Conservation (phyloP, 2,113 vertebrate genomes). For the Panthera uncia region DNA sequence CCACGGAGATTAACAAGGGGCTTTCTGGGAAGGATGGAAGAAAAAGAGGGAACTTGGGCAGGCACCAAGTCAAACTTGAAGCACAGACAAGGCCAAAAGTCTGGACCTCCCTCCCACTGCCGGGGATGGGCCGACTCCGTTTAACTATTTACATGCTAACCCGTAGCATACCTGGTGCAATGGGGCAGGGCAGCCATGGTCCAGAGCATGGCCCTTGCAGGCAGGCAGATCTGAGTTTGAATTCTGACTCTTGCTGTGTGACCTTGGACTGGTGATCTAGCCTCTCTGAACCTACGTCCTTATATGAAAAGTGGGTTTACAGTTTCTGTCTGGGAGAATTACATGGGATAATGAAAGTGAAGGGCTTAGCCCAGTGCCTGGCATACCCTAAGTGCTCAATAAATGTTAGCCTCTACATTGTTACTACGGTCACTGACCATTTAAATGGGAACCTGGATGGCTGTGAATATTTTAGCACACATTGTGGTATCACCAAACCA, state of each 20-base stretch:
- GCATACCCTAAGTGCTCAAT: neutral
- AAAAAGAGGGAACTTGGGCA: neutral
- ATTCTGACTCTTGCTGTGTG: neutral
- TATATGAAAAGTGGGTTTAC: neutral
- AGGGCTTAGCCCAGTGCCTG: neutral
- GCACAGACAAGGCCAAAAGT: neutral
- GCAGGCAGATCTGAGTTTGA: neutral
- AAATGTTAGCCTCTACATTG: accelerated
- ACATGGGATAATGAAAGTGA: neutral
- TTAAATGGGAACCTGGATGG: no score
- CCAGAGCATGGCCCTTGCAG: neutral
- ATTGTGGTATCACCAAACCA: neutral
- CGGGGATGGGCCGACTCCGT: neutral
- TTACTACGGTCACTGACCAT: no score
- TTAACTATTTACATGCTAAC: neutral
- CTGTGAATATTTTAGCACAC: neutral
- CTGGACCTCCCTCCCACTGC: neutral
- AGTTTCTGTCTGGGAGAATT: neutral
- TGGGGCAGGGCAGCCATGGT: accelerated
- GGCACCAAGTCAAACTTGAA: neutral
- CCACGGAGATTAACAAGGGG: neutral
- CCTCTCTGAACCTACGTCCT: neutral
- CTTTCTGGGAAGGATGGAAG: neutral
- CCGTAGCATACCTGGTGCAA: accelerated
- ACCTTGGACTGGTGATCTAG: neutral